Conservation (phyloP, 2,797 vertebrate species). For the Psittacula derbiana region DNA sequence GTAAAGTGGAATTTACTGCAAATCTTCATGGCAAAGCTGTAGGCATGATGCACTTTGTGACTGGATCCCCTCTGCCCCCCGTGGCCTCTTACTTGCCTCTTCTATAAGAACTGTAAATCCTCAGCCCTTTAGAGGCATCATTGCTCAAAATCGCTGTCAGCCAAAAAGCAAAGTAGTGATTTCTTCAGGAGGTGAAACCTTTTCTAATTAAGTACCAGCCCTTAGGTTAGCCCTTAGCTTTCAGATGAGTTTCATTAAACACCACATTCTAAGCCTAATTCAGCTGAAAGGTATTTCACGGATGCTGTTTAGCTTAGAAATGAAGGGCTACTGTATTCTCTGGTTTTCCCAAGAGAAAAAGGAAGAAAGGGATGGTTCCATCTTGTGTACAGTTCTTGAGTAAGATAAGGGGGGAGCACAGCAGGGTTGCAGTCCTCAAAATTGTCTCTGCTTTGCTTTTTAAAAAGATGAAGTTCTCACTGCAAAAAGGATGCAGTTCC, state of each 20-base stretch:
- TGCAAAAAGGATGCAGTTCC: neutral
- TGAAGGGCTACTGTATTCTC: neutral
- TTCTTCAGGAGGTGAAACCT: neutral
- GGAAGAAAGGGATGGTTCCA: neutral
- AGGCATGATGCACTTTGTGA: neutral
- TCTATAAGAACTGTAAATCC: neutral
- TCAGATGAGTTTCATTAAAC: neutral
- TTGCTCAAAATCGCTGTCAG: neutral
- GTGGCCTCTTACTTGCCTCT: neutral
- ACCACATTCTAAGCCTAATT: neutral
- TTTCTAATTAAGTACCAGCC: neutral
- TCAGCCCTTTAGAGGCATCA: neutral
- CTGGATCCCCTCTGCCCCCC: neutral
- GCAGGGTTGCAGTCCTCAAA: neutral
- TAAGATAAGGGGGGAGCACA: neutral
- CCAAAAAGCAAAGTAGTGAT: neutral
- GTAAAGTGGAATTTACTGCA: neutral
- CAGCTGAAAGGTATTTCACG: neutral
- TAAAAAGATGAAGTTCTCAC: neutral
- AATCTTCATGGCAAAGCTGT: neutral
- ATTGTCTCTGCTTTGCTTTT: neutral
- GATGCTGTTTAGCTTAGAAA: neutral
- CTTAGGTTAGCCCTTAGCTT: neutral
- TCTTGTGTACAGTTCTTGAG: neutral
- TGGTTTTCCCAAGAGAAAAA: neutral